phyloP scores from a whole-genome alignment of 2,888 invertebrate genomes.

The Melitaea athalia region DNA sequence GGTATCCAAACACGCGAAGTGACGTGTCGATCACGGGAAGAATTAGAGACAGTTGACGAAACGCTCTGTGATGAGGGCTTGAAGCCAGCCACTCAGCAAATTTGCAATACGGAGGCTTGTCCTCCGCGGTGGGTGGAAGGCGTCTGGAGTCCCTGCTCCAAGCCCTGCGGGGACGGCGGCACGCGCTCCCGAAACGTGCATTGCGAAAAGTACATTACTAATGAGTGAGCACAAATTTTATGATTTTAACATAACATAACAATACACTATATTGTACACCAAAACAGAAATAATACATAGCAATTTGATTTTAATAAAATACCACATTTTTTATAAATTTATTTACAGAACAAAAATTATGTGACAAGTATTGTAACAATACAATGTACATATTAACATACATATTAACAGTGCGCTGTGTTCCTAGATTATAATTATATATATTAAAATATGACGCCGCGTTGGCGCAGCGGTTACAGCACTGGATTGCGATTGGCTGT shows the following conservation, averaged over 20 bases:
- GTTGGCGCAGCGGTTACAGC: no score
- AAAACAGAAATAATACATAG: no score
- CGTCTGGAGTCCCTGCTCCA: conserved; percentile 91
- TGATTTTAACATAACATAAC: neutral
- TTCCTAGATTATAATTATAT: no score
- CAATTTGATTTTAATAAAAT: no score
- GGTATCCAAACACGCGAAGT: conserved; percentile 90
- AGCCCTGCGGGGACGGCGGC: conserved; percentile 90
- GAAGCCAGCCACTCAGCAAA: conserved; percentile 86
- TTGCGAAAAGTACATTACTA: conserved; percentile 90
- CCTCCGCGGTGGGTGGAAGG: conserved; percentile 90
- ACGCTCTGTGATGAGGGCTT: conserved; percentile 89
- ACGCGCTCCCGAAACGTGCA: conserved; percentile 86
- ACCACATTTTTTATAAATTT: no score
- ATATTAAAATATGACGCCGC: no score
- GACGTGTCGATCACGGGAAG: conserved; percentile 89
- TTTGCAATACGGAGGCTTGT: conserved; percentile 90
- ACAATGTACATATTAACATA: no score
- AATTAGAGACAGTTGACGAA: conserved; percentile 87
- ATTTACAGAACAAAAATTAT: no score
- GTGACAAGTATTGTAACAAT: no score
- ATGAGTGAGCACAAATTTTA: conserved; percentile 78
- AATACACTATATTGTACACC: no score
- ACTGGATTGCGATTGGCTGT: no score
- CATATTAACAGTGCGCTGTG: no score